These are phyloP conservation scores for Rousettus leschenaultii DNA, from an alignment of 2,113 vertebrate species.

Conservation along the genomic window DNA sequence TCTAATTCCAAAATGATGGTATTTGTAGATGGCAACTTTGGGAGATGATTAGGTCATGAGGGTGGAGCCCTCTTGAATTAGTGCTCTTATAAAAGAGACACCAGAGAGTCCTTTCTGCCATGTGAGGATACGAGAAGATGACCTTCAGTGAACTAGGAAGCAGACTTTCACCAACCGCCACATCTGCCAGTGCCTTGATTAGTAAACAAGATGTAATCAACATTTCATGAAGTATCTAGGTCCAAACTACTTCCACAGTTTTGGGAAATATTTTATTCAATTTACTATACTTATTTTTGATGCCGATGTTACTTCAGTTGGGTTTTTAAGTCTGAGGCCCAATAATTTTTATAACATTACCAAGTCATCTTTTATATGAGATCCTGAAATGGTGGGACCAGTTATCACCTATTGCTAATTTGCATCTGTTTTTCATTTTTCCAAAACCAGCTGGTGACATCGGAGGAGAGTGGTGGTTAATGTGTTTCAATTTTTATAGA, in stretches of 20 bases:
- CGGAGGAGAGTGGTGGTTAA: neutral
- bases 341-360: neutral
- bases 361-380: neutral
- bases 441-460: neutral
- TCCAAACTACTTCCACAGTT: neutral
- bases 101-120: neutral
- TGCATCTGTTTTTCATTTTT: constrained; percentile 39
- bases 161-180: neutral
- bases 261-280: neutral
- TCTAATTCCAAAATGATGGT: neutral
- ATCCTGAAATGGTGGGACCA: neutral
- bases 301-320: neutral
- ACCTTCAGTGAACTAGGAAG: neutral
- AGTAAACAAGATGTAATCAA: constrained; percentile 13
- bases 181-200: neutral
- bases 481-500: constrained; percentile 17
- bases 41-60: neutral
- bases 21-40: neutral
- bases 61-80: neutral
- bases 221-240: neutral
- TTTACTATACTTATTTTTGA: neutral
- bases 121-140: neutral
- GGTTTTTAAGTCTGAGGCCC: neutral
- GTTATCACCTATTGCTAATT: neutral
- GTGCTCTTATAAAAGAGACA: neutral